These are phyloP conservation scores for Antrozous pallidus DNA, from an alignment of 2,797 vertebrate genomes.

Conservation along the genomic window DNA sequence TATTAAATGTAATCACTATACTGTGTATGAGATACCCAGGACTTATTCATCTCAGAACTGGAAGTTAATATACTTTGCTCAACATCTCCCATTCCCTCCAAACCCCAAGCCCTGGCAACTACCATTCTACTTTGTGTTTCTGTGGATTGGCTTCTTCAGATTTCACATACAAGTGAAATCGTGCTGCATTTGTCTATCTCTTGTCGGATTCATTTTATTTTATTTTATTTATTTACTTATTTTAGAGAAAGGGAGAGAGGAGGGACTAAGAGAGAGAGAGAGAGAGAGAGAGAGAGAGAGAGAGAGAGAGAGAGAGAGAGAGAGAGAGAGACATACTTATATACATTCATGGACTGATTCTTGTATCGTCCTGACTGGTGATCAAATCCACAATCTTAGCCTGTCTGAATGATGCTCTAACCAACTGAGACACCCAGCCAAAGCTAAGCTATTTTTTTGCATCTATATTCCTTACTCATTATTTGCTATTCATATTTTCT, in stretches of 20 bases:
- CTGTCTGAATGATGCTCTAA: background rate
- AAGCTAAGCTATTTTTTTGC: background rate
- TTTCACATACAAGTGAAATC: too few species aligned
- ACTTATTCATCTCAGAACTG: background rate
- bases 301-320: too few species aligned
- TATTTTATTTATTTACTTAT: too few species aligned
- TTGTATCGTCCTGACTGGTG: background rate
- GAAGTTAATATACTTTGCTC: background rate
- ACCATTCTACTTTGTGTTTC: background rate
- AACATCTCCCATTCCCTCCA: background rate
- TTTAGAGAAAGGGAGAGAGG: too few species aligned
- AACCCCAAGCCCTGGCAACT: background rate
- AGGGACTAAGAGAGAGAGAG: too few species aligned
- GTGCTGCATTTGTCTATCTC: too few species aligned
- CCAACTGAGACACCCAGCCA: background rate
- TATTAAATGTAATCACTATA: background rate
- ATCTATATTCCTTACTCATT: background rate
- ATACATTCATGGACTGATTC: background rate
- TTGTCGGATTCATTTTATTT: too few species aligned
- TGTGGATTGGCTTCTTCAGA: too few species aligned
- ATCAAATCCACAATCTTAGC: background rate
- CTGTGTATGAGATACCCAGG: background rate
- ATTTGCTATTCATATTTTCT: background rate
- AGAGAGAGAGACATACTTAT: background rate
- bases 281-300: too few species aligned